Base-by-base conservation (phyloP, 1,140 invertebrate genomes). In the Drosophila asahinai region DNA sequence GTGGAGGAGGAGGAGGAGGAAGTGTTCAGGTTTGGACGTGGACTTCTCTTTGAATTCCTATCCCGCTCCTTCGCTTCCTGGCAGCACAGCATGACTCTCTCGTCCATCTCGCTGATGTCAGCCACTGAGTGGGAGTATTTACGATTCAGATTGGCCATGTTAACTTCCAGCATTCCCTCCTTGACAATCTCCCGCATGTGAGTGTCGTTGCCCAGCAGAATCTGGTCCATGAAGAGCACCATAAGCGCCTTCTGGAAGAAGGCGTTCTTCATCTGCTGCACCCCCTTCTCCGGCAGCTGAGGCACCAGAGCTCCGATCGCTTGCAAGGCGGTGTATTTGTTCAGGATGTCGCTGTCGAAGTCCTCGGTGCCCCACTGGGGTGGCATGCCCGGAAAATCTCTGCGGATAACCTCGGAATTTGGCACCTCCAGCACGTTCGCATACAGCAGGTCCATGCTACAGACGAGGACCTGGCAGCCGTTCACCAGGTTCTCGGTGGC, bases 41-140 rank as follows among this genome's bases (percentile, higher is more conserved):
- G 9, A 14, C n/a, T 45, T 3, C 8, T n/a, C 2, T 55, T 42
- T 5, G 65, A 33, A 8, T 27, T 9, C 25, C 12, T 42, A 6
- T 27, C 5, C 4, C 27, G 30, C 8, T 33, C 12, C 9, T 33
- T 67, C 5, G 22, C 3, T 7, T 51, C 19, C n/a, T 48, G 17
- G 36, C n/a, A 22, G 17, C 22, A 33, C 12, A 72, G 94, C 94
- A 99, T 98, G 92, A 99, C 97, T 80, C 98, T 95, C 93, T 99
- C 99, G 92, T 99, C 99, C 94, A 99, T 98, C 94, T 99, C 98
- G 5, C 98, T 98, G 55, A 97, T 96, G 93, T 96, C 98, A 17
- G 99, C 93, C 38, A 99, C 96, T 93, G 97, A 97, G 59, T 96
- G 96, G 91, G 98, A 98, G 93, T 99, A 99, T 15, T 95, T 94